These are phyloP conservation scores for Corythoichthys haematopterus DNA, from an alignment of 2,113 vertebrate genomes.

Conservation along the genomic window DNA sequence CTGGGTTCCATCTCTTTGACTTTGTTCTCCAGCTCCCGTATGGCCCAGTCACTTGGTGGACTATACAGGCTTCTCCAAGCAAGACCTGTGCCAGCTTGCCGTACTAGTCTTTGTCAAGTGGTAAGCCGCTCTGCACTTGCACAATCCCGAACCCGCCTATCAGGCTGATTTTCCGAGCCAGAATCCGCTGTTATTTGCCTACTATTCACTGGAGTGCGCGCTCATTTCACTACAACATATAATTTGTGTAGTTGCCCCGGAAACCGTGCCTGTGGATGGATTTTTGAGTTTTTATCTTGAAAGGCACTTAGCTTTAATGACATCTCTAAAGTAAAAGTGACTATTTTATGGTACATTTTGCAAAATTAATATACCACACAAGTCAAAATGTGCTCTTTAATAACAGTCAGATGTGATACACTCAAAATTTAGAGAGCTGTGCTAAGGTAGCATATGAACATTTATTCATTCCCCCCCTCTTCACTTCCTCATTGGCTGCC, in stretches of 20 bases:
- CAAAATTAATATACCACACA: neutral
- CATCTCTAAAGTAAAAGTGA: neutral
- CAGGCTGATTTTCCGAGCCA: neutral
- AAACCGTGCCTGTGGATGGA: neutral
- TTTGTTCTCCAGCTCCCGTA: constrained; percentile 73
- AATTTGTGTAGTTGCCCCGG: neutral
- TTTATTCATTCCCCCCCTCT: too few species aligned
- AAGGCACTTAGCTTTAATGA: neutral
- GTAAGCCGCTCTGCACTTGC: constrained; percentile 38
- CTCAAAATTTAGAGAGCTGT: too few species aligned
- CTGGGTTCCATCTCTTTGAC: neutral
- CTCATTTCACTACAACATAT: neutral
- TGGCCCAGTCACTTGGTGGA: constrained; percentile 83
- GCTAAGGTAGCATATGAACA: too few species aligned
- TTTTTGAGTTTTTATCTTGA: neutral
- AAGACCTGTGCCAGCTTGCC: constrained; percentile 79
- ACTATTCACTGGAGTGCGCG: neutral
- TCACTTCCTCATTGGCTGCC: too few species aligned
- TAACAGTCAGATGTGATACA: neutral
- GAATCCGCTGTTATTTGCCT: neutral
- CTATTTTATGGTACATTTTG: neutral
- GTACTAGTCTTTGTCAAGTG: constrained; percentile 71
- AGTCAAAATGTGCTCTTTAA: too few species aligned
- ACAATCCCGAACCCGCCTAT: neutral
- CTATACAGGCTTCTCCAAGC: constrained; percentile 83